Conservation (phyloP, 1,140 invertebrate species). For the Campoletis sonorensis region DNA sequence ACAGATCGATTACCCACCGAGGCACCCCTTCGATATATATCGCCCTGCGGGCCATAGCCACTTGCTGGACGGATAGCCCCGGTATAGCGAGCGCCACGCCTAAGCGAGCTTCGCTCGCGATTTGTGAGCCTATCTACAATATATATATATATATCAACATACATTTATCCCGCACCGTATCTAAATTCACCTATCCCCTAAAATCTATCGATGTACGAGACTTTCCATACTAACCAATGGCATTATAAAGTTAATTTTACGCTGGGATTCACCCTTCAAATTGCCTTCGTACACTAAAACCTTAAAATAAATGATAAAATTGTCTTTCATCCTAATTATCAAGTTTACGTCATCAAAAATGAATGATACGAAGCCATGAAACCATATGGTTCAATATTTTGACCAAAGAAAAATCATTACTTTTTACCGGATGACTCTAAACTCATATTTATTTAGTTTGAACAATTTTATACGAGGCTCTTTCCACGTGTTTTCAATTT, state of each 20-base stretch:
- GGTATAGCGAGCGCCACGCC: conserved; percentile 30
- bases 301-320: neutral
- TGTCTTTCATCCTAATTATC: too few relatives aligned
- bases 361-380: too few relatives aligned
- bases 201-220: neutral
- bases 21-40: conserved; percentile 50
- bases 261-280: neutral
- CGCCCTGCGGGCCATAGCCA: conserved; percentile 40
- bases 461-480: neutral
- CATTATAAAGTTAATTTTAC: neutral
- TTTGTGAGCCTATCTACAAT: conserved; percentile 41
- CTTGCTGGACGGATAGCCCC: conserved; percentile 46
- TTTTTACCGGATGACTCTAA: neutral
- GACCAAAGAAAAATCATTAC: neutral
- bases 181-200: conserved; percentile 2
- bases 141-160: neutral
- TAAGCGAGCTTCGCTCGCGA: conserved; percentile 46
- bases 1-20: conserved; percentile 68
- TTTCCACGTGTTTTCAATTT: neutral
- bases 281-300: neutral
- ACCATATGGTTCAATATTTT: too few relatives aligned
- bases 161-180: neutral
- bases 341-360: too few relatives aligned
- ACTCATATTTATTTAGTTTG: neutral
- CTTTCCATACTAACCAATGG: neutral